phyloP scores from a whole-genome alignment of 2,113 vertebrate species.

The Nothobranchius furzeri region DNA sequence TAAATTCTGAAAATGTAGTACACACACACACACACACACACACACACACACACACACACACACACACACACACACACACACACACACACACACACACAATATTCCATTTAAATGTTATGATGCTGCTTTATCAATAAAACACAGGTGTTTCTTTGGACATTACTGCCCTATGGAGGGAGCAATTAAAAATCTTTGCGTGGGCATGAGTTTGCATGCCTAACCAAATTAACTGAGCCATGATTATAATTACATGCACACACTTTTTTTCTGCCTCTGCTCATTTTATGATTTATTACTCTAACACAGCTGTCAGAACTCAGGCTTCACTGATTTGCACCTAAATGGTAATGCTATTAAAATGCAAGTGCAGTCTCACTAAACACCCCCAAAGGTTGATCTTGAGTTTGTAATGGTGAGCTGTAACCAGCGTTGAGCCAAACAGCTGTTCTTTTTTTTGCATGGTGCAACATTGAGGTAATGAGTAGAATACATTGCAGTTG shows the following conservation, averaged over 20 bases:
- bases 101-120: too few relatives aligned
- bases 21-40: too few relatives aligned
- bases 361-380: constrained; percentile 16
- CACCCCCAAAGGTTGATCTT: constrained; percentile 13
- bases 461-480: constrained; percentile 38
- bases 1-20: too few relatives aligned
- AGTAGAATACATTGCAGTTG: constrained; percentile 38
- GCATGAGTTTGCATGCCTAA: constrained; percentile 19
- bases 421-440: constrained; percentile 20
- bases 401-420: constrained; percentile 8
- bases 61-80: too few relatives aligned
- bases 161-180: constrained; percentile 32
- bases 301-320: constrained; percentile 57
- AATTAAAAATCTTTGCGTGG: constrained; percentile 35
- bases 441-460: constrained; percentile 25
- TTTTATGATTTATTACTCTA: constrained; percentile 66
- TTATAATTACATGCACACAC: constrained; percentile 57
- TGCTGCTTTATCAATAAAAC: neutral
- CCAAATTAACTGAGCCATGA: constrained; percentile 34
- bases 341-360: constrained; percentile 64
- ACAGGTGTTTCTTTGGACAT: constrained; percentile 12
- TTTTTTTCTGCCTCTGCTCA: constrained; percentile 16
- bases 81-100: too few relatives aligned
- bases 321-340: constrained; percentile 54
- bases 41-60: too few relatives aligned